Conservation (phyloP, 2,888 invertebrate species). For the Stenotaenia linearis region DNA sequence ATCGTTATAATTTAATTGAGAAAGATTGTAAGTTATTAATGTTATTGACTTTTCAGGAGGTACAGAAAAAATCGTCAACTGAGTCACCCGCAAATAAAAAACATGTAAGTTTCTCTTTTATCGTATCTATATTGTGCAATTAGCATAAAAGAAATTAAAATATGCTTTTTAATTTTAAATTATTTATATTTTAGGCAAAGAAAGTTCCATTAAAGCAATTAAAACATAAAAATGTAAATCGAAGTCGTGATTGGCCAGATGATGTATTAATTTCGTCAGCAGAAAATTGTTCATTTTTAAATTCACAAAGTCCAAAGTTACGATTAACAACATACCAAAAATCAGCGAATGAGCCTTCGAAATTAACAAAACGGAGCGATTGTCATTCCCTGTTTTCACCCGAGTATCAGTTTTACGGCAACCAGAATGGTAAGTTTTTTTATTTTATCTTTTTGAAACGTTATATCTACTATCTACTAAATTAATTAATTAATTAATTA, state of each 20-base stretch:
- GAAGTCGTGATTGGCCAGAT: neutral
- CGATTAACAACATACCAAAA: neutral
- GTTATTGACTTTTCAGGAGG: neutral
- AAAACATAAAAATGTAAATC: conserved; percentile 15
- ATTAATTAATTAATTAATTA: too few relatives aligned
- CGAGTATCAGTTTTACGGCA: conserved; percentile 24
- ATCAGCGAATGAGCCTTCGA: neutral
- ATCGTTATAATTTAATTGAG: neutral
- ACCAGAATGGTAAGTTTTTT: conserved; percentile 19
- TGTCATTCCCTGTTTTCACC: conserved; percentile 26
- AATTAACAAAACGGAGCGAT: conserved; percentile 5
- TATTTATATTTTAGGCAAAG: neutral
- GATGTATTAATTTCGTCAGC: conserved; percentile 1
- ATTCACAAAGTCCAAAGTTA: neutral
- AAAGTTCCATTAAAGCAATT: conserved; percentile 13
- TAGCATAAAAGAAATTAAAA: too few relatives aligned
- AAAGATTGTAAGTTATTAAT: neutral
- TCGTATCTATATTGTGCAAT: too few relatives aligned
- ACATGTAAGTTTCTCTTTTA: too few relatives aligned
- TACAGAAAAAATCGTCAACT: neutral
- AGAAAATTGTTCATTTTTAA: neutral
- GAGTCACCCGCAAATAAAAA: neutral
- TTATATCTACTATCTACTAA: too few relatives aligned
- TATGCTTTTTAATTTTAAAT: neutral
- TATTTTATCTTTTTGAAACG: neutral